Conservation (phyloP, 2,888 invertebrate genomes). For the Folsomia manolachei region DNA sequence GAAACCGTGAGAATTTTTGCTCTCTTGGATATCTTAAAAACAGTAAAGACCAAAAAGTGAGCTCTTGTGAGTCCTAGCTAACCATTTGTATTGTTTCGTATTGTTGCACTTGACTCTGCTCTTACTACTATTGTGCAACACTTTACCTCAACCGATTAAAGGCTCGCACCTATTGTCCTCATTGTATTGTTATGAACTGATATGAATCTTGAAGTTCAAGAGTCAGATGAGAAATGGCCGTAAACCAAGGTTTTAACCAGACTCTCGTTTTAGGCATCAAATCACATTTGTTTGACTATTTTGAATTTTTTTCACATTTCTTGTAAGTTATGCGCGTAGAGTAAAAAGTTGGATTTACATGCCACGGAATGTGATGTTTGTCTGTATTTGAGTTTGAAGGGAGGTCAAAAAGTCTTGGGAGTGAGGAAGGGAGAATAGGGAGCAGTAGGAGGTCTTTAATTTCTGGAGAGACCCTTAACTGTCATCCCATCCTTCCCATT, state of each 20-base stretch:
- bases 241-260: neutral
- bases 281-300: conserved; percentile 2
- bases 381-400: conserved; percentile 22
- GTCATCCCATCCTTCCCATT: conserved; percentile 41
- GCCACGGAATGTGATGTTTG: neutral
- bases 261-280: neutral
- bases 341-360: no score
- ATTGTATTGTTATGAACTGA: neutral
- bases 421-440: conserved; percentile 42
- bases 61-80: no score
- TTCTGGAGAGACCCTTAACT: conserved; percentile 50
- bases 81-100: no score
- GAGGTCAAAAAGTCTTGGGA: conserved; percentile 37
- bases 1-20: conserved; percentile 3
- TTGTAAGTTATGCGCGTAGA: neutral
- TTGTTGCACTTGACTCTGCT: no score
- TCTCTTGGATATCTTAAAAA: neutral
- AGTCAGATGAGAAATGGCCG: neutral
- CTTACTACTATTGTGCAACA: neutral
- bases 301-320: conserved; percentile 2
- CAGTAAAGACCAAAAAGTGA: neutral
- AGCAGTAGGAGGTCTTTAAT: conserved; percentile 51
- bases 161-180: conserved; percentile 17
- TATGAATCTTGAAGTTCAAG: neutral
- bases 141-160: conserved; percentile 15